These are phyloP conservation scores for Scaptomyza montana DNA, from an alignment of 1,140 invertebrate genomes.

Conservation along the genomic window DNA sequence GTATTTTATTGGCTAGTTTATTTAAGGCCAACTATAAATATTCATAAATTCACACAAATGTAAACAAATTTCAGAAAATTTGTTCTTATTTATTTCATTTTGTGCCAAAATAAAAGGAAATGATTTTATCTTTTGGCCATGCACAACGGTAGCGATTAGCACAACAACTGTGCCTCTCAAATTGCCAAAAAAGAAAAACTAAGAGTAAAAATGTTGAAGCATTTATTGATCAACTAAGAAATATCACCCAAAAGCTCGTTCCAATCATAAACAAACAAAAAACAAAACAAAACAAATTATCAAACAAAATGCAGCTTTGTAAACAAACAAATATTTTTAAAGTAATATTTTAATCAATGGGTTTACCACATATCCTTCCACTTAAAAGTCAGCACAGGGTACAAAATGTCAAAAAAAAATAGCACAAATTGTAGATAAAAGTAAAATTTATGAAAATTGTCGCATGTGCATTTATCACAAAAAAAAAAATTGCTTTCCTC, in stretches of 20 bases:
- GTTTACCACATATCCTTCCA: too few relatives aligned
- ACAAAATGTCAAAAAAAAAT: conserved; percentile 1
- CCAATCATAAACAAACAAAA: too few relatives aligned
- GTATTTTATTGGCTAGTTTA: background rate
- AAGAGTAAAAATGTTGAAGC: too few relatives aligned
- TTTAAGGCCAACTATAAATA: background rate
- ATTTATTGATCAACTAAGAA: background rate
- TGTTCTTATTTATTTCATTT: background rate
- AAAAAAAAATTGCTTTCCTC: background rate
- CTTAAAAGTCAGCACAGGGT: background rate
- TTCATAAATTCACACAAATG: background rate
- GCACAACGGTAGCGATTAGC: conserved; percentile 1
- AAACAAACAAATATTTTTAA: too few relatives aligned
- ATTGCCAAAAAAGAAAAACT: background rate
- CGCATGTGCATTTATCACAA: conserved; percentile 14
- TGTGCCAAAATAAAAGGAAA: background rate
- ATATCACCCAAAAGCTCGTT: background rate
- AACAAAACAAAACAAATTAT: too few relatives aligned
- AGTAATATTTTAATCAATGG: too few relatives aligned
- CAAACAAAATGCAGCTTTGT: too few relatives aligned
- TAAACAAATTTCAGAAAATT: background rate
- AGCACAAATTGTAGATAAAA: background rate
- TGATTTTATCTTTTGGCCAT: background rate
- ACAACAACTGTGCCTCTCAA: background rate
- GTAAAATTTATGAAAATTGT: conserved; percentile 23